Evolutionary conservation across 2,113 vertebrate genomes (phyloP).

Genomic region (Macquaria ambigua): DNA sequence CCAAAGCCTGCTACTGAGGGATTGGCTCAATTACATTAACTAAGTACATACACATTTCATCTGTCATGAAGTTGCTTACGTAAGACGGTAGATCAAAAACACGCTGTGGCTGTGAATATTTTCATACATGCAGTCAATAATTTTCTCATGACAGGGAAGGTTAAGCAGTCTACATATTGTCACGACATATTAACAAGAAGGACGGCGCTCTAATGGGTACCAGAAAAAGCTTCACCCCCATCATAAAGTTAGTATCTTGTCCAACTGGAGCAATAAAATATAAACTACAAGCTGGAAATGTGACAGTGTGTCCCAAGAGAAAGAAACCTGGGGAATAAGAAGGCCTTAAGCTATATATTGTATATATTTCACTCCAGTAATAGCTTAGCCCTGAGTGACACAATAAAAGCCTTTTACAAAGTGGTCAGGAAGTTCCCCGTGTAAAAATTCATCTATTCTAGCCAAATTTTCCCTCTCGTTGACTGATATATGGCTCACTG

Average conservation of each 20-base stretch:
- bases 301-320: conserved; percentile 27
- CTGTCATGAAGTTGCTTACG: conserved; percentile 60
- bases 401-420: conserved; percentile 76
- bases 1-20: conserved; percentile 73
- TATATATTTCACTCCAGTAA: conserved; percentile 66
- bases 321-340: conserved; percentile 55
- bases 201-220: conserved; percentile 15
- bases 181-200: conserved; percentile 60
- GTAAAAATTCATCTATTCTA: conserved; percentile 66
- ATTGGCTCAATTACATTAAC: conserved; percentile 71
- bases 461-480: conserved; percentile 47
- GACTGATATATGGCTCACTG: conserved; percentile 59
- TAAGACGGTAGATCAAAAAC: conserved; percentile 69
- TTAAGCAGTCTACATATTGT: conserved; percentile 60
- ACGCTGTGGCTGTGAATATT: conserved; percentile 48
- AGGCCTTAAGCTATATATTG: conserved; percentile 33
- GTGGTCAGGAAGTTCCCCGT: conserved; percentile 69
- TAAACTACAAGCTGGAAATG: conserved; percentile 36
- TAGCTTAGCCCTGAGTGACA: conserved; percentile 68
- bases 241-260: conserved; percentile 53
- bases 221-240: conserved; percentile 32
- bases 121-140: conserved; percentile 54
- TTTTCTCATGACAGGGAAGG: conserved; percentile 53
- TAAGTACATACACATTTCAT: conserved; percentile 74
- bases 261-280: conserved; percentile 46